Evolutionary conservation across 2,797 vertebrate species (phyloP), one percentile per base, ranked within the genome.

Genomic region (Sebastes dallii): DNA sequence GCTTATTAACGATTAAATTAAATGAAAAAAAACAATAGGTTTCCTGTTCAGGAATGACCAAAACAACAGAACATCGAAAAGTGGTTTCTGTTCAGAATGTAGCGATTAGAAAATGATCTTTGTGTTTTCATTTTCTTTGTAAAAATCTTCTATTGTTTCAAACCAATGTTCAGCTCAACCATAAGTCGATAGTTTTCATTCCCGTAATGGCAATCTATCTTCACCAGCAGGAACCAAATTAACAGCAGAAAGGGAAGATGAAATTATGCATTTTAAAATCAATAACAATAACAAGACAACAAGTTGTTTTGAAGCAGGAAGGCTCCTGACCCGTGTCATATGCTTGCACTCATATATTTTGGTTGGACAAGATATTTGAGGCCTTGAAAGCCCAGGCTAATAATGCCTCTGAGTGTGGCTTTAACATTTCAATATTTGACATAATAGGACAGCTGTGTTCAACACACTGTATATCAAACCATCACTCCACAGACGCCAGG

Each of bases 391-490:
- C 14, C 18, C 10, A 5, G 16, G 68, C 50, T 69, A 58, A 61
- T 46, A 12, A 54, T 30, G 4, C 22, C 50, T 52, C 16, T 54
- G 20, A 64, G 36, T 46, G 32, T 8, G 6, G 42, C 27, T 39
- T 79, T 39, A 58, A 74, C 39, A 65, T 59, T 65, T 20, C 58
- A 75, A 72, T 66, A 78, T 81, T 39, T 72, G 13, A 70, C 42
- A 62, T 8, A 66, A 61, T 6, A 22, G 52, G 16, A 77, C 13
- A 46, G 34, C 20, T 54, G 42, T 36, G 56, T 71, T 20, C 42
- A 75, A 66, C 27, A 71, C 68, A 42, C 39, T 42, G 14, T 42
- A 52, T 60, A 65, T 79, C 70, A 61, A 52, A 58, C 4, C 18
- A 1, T 62, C 30, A 22, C 39, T 72, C 25, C 34, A 50, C 62